These are phyloP conservation scores for Loxodonta africana DNA, from an alignment of 2,113 vertebrate species.

Conservation along the genomic window DNA sequence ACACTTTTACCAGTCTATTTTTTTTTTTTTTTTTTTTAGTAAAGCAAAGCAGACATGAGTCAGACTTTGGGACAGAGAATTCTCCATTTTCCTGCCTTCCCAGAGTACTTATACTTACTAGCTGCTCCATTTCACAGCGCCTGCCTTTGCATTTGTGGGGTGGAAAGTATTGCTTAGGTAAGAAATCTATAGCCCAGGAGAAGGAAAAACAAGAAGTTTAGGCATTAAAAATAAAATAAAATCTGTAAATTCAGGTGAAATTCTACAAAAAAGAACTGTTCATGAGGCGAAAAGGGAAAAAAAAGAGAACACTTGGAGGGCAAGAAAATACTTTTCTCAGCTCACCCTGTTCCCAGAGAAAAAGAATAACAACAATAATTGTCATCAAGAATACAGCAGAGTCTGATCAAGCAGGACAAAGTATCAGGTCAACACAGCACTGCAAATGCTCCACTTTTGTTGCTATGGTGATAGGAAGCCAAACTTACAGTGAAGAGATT, in stretches of 20 bases:
- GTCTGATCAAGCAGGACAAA: not conserved
- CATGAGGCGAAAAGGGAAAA: fast-evolving
- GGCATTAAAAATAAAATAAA: slow-evolving; percentile 40
- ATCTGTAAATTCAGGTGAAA: slow-evolving; percentile 19
- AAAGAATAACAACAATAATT: not conserved
- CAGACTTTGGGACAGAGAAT: fast-evolving
- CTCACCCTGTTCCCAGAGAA: fast-evolving
- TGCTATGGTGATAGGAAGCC: not conserved
- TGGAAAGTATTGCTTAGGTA: not conserved
- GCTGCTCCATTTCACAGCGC: not conserved
- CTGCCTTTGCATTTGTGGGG: not conserved
- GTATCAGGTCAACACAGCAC: not conserved
- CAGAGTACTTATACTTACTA: not conserved
- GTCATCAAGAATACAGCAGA: not conserved
- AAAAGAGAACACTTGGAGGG: too few species aligned
- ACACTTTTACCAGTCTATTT: not conserved
- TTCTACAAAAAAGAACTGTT: not conserved
- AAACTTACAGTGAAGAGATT: not conserved
- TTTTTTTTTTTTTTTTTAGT: not conserved
- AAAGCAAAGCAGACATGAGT: not conserved
- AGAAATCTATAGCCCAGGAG: not conserved
- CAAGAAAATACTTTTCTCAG: not conserved
- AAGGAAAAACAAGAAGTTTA: not conserved
- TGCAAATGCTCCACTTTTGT: not conserved
- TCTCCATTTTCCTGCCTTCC: not conserved